Evolutionary conservation across 2,113 vertebrate genomes (phyloP).

Genomic region (Melanocharis versteri): DNA sequence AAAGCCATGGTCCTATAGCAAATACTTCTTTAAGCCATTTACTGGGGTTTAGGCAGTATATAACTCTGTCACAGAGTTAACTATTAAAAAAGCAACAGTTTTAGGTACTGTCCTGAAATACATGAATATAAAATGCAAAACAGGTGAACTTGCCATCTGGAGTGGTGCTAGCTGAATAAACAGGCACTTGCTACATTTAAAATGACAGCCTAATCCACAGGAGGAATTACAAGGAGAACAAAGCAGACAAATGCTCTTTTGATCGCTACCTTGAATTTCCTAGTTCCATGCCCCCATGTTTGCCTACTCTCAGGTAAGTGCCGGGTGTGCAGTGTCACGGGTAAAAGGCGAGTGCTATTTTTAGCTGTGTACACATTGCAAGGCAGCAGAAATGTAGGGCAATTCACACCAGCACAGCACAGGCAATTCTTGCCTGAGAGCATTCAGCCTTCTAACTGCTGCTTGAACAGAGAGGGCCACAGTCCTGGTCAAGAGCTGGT

Average conservation of each 20-base stretch:
- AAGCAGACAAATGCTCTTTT: not conserved
- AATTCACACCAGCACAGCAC: not conserved
- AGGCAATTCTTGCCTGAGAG: not conserved
- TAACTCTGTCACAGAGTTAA: not conserved
- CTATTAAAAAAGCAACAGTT: not conserved
- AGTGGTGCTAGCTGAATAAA: not conserved
- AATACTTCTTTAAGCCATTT: not conserved
- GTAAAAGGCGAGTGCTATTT: slow-evolving; percentile 26
- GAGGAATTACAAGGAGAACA: not conserved
- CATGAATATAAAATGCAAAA: not conserved
- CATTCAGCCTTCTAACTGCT: not conserved
- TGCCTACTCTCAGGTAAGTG: not conserved
- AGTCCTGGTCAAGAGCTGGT: not conserved
- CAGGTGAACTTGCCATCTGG: not conserved
- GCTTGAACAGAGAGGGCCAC: not conserved
- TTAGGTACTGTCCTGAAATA: not conserved
- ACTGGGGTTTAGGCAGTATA: not conserved
- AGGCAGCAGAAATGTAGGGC: slow-evolving; percentile 31
- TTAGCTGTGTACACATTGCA: not conserved
- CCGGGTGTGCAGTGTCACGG: not conserved
- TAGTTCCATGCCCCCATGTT: not conserved
- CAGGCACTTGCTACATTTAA: not conserved
- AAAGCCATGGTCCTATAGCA: not conserved
- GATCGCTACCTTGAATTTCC: not conserved
- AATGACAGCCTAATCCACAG: not conserved